Evolutionary conservation across 2,113 vertebrate genomes (phyloP).

Genomic region (rabbit (Oryctolagus cuniculus)): DNA sequence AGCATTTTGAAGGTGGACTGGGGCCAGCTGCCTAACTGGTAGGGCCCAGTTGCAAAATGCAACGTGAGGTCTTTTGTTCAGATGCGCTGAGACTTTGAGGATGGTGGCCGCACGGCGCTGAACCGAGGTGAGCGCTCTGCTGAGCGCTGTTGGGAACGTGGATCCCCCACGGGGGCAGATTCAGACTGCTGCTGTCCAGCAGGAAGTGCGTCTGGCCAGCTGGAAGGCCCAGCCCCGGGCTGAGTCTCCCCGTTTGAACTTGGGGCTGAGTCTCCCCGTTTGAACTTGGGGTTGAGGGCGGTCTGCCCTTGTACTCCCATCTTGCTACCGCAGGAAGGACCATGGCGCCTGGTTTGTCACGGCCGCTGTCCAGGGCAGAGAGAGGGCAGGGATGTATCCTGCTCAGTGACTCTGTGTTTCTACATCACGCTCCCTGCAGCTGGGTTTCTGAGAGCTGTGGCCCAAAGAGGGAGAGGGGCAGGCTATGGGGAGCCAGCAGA

Average conservation of each 20-base stretch:
- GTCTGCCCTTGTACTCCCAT: not conserved
- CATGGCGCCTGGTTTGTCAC: not conserved
- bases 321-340: not conserved
- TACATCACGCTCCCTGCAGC: fast-evolving
- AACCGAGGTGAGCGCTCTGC: not conserved
- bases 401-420: not conserved
- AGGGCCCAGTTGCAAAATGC: not conserved
- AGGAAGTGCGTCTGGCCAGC: fast-evolving
- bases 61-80: not conserved
- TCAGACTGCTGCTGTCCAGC: not conserved
- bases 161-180: not conserved
- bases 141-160: not conserved
- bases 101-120: fast-evolving
- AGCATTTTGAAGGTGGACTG: not conserved
- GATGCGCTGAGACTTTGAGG: not conserved
- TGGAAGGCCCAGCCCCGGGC: not conserved
- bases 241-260: not conserved
- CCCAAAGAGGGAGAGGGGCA: not conserved
- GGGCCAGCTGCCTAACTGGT: not conserved
- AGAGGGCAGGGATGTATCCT: not conserved
- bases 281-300: not conserved
- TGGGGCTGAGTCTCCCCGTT: not conserved
- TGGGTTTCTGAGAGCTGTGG: not conserved
- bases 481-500: not conserved
- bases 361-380: not conserved